Evolutionary conservation across 1,140 invertebrate species (phyloP).

Genomic region (Marisa cornuarietis): DNA sequence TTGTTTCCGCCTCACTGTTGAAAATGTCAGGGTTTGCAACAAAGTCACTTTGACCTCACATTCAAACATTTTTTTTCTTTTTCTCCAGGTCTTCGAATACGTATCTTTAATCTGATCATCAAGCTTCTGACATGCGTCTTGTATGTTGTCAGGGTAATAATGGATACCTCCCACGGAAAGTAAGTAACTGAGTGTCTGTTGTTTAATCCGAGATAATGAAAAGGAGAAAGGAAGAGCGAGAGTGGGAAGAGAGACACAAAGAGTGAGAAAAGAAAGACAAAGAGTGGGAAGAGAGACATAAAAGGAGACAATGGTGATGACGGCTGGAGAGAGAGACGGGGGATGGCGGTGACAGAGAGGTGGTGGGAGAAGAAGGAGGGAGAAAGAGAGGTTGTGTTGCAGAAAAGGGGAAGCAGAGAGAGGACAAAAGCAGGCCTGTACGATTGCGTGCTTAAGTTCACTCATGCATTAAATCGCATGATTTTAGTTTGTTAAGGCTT

Average conservation of each 20-base stretch:
- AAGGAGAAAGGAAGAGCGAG: neutral
- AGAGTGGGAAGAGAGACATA: neutral
- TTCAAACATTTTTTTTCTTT: constrained; percentile 14
- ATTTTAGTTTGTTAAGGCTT: no score
- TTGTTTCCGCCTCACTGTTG: neutral
- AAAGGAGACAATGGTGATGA: neutral
- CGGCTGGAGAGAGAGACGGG: neutral
- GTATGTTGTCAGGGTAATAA: constrained; percentile 92
- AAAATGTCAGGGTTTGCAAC: neutral
- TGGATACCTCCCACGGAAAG: constrained; percentile 70
- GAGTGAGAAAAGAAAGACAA: neutral
- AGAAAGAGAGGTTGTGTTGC: neutral
- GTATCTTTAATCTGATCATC: constrained; percentile 95
- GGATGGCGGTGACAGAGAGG: neutral
- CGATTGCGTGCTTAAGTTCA: neutral
- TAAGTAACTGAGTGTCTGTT: constrained; percentile 26
- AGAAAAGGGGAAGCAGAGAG: neutral
- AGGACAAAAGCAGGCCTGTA: neutral
- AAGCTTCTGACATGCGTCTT: constrained; percentile 95
- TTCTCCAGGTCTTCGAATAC: constrained; percentile 91
- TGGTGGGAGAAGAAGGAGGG: neutral
- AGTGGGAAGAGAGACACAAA: neutral
- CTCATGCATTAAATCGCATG: no score
- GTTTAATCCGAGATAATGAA: neutral
- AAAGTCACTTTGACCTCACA: neutral